These are phyloP conservation scores for Elysia chlorotica DNA, from an alignment of 1,140 invertebrate genomes.

Conservation along the genomic window DNA sequence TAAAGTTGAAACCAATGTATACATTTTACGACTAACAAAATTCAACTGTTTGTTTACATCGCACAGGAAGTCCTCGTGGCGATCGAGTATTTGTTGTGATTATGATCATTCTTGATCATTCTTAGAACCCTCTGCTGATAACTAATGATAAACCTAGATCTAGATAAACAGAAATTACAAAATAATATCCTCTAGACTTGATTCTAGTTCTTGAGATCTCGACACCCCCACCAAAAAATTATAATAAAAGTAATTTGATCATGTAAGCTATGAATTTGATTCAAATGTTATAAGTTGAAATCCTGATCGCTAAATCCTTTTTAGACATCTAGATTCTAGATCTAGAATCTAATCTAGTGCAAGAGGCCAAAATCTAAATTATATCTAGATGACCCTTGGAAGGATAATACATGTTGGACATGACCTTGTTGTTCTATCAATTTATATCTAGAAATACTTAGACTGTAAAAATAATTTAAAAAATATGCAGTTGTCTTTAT, in stretches of 20 bases:
- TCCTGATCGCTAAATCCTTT: not conserved
- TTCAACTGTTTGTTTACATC: conserved; percentile 4
- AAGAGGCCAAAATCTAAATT: too few relatives aligned
- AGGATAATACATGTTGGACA: not conserved
- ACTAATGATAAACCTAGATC: not conserved
- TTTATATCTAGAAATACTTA: not conserved
- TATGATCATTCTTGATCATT: not conserved
- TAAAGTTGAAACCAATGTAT: not conserved
- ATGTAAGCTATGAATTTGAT: not conserved
- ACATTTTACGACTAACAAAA: conserved; percentile 7
- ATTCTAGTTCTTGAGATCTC: not conserved
- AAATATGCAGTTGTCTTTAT: not conserved
- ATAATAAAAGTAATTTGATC: not conserved
- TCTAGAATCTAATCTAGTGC: not conserved
- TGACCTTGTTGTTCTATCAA: not conserved
- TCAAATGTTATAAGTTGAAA: not conserved
- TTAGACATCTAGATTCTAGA: not conserved
- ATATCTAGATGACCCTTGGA: too few relatives aligned
- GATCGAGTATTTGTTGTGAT: not conserved
- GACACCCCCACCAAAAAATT: not conserved
- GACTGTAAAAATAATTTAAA: not conserved
- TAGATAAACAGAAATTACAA: not conserved
- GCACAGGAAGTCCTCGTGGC: conserved; percentile 12
- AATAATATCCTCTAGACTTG: not conserved
- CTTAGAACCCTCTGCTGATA: not conserved